These are phyloP conservation scores for Oriolus oriolus DNA, from an alignment of 2,113 vertebrate species.

Conservation along the genomic window DNA sequence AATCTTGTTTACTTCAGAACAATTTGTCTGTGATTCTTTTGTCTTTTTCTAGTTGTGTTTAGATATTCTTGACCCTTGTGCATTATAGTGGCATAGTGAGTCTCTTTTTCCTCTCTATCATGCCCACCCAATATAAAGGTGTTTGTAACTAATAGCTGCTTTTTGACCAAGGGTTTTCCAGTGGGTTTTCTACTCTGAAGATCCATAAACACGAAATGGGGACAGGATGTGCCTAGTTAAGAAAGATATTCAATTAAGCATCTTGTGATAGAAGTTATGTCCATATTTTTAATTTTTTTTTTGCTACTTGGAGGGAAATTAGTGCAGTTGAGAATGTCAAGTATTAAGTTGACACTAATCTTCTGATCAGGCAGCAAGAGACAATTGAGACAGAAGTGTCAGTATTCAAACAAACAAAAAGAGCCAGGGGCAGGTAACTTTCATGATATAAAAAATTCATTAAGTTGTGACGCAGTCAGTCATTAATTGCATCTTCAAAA, in stretches of 20 bases:
- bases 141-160: constrained; percentile 52
- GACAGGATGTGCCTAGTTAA: background rate
- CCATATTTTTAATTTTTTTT: background rate
- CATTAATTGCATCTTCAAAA: background rate
- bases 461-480: background rate
- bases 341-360: background rate
- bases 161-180: background rate
- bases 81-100: constrained; percentile 61
- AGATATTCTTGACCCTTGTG: constrained; percentile 63
- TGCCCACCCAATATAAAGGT: constrained; percentile 45
- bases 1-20: constrained; percentile 19
- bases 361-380: background rate
- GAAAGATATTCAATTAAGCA: background rate
- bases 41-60: constrained; percentile 70
- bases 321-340: background rate
- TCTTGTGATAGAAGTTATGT: background rate
- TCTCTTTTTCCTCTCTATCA: constrained; percentile 68
- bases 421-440: background rate
- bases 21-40: constrained; percentile 79
- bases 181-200: background rate
- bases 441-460: background rate
- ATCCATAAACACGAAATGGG: background rate
- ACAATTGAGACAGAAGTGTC: background rate
- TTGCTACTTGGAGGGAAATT: background rate
- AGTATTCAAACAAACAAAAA: background rate